Evolutionary conservation across 1,140 invertebrate genomes (phyloP), one percentile per base, ranked within the genome.

Genomic region (Orchestia grillus): DNA sequence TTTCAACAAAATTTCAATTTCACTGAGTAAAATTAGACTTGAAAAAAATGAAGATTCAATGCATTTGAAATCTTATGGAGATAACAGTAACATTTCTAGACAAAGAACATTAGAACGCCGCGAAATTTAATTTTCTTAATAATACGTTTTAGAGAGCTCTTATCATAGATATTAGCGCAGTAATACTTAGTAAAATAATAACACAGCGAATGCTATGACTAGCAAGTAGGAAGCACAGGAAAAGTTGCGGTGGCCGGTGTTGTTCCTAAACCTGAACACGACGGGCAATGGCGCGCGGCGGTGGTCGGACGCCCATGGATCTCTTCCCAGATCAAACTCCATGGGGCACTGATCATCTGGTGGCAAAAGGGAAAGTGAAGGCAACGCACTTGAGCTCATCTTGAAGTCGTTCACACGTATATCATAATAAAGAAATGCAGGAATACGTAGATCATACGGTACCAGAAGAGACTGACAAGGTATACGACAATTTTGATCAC

Each of bases 301-400:
- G 41, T 53, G 92, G 42, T 53, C 87, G n/a, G 92, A 23, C 11
- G 41, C 44, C 98, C 98, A 99, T 0, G 99, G 99, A 97, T 99
- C 98, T 45, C 98, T 97, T 0, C 99, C 99, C 97, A 99, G 99
- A 97, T 99, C 99, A 97, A 99, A 99, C 97, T 98, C 98, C 99
- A 99, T 99, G 0, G 99, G 99, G 97, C 99, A 99, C 97, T 99
- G 98, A 97, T 99, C 99, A 96, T 98, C 98, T 98, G 97, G 0
- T 23, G 77, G 23, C 11, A 45, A 87, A 87, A 42, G n/a, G n/a
- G n/a, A n/a, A 87, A 44, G 92, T 97, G 97, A 95, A 96, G 96
- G 16, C 40, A 40, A 0, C 40, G 36, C 0, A 4, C 36, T 91
- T 62, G 42, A n/a, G n/a, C n/a, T 43, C 77, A 96, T 44, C 45